Conservation (phyloP, 2,797 vertebrate species). For the Tokudaia muenninki region DNA sequence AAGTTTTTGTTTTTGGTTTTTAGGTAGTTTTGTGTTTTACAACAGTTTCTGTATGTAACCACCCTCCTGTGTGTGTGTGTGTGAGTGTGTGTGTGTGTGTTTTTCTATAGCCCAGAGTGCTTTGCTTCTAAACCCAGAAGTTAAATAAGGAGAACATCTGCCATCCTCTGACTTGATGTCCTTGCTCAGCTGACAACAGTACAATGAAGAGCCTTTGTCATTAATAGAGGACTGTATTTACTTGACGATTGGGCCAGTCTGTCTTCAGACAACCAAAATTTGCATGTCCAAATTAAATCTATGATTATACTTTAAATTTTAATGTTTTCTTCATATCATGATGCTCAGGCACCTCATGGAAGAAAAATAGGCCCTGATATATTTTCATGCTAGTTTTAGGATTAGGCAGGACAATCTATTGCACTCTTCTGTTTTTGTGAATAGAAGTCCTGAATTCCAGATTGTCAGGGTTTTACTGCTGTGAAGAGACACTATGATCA, state of each 20-base stretch:
- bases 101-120: neutral
- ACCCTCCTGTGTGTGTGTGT: neutral
- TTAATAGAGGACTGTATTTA: neutral
- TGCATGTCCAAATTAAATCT: neutral
- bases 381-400: neutral
- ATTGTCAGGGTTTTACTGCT: too few relatives aligned
- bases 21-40: neutral
- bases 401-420: neutral
- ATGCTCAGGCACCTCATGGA: neutral
- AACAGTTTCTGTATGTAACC: neutral
- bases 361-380: neutral
- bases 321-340: neutral
- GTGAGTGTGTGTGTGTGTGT: neutral
- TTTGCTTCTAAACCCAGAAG: neutral
- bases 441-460: neutral
- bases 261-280: neutral
- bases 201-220: neutral
- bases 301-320: neutral
- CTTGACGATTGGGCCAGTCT: too few relatives aligned
- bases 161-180: neutral
- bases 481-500: too few relatives aligned
- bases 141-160: neutral
- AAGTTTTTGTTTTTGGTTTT: neutral
- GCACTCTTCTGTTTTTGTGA: neutral
- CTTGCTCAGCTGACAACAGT: neutral